Base-by-base conservation (phyloP, 2,888 invertebrate genomes). In the Mylabris sibirica region DNA sequence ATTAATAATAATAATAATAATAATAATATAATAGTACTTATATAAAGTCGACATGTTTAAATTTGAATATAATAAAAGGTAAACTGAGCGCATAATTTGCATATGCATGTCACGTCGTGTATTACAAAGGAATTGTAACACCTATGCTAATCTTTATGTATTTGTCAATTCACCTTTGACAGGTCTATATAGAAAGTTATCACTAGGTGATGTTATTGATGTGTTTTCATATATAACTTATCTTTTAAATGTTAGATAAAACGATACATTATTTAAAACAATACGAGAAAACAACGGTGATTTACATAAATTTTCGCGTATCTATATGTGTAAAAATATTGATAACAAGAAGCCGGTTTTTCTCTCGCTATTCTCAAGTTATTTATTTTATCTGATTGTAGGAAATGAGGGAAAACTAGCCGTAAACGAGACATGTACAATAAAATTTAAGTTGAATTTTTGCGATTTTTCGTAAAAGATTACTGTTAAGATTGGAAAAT, bases 61-160 rank as follows among this genome's bases (percentile, higher is more conserved):
- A 75, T 74, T 72, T 70, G 75, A 77, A 77, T 76, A 75, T 76
- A 77, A 76, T 77, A 73, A 74, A 75, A 76, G 70, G 74, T 73
- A 71, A 73, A 70, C 64, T 64, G 57, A 34, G 59, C 59, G 49
- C 49, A 53, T 59, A 53, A 77, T 76, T 77, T 76, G 68, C 76
- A 76, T 76, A 76, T 71, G 69, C 76, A 69, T 68, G 74, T 73
- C 76, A 73, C 72, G 76, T 73, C 71, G 66, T 69, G 65, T 71
- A 63, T 66, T 65, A 77, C 76, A 77, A 77, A 73, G 74, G 72
- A 74, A 74, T 65, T 74, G 72, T 74, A 77, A 75, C 76, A 77
- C 77, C 75, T 77, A 63, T 71, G 66, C 65, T 68, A 66, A 68
- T 74, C 69, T 68, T 72, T 70, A 66, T 73, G 73, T 71, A 74